Conservation (phyloP, 2,113 vertebrate genomes). For the Ploceus nigricollis region DNA sequence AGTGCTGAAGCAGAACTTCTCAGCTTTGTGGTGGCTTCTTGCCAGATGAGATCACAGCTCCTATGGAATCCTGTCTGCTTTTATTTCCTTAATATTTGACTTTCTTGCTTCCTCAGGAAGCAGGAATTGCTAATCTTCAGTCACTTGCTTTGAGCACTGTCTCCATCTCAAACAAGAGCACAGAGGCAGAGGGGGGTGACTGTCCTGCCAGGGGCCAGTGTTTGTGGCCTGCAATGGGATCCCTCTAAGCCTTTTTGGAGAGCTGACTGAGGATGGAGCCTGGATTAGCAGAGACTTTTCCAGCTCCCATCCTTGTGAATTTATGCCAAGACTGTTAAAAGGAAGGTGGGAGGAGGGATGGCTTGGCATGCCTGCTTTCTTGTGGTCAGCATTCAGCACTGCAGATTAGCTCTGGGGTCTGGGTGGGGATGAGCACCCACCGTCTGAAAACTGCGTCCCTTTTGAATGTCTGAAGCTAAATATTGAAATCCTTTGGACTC, state of each 20-base stretch:
- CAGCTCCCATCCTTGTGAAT: background rate
- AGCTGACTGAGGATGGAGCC: background rate
- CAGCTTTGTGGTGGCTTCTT: background rate
- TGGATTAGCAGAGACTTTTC: background rate
- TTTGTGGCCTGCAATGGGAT: background rate
- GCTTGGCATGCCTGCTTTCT: background rate
- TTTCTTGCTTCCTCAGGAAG: slow-evolving; percentile 13
- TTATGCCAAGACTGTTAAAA: background rate
- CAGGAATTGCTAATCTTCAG: background rate
- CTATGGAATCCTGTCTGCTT: slow-evolving; percentile 27
- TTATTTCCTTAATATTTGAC: slow-evolving; percentile 26
- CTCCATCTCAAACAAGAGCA: background rate
- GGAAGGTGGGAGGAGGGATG: background rate
- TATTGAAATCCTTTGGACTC: background rate
- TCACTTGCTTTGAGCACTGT: background rate
- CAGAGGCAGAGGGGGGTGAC: background rate
- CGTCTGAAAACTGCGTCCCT: background rate
- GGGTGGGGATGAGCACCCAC: background rate
- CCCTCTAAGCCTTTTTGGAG: background rate
- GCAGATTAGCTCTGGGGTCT: background rate
- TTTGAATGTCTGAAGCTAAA: background rate
- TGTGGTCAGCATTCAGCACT: background rate
- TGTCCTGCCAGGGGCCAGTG: background rate
- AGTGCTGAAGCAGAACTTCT: slow-evolving; percentile 31
- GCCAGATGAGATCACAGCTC: slow-evolving; percentile 47